Evolutionary conservation across 2,797 vertebrate species (phyloP).

Genomic region (Cossypha dichroa): DNA sequence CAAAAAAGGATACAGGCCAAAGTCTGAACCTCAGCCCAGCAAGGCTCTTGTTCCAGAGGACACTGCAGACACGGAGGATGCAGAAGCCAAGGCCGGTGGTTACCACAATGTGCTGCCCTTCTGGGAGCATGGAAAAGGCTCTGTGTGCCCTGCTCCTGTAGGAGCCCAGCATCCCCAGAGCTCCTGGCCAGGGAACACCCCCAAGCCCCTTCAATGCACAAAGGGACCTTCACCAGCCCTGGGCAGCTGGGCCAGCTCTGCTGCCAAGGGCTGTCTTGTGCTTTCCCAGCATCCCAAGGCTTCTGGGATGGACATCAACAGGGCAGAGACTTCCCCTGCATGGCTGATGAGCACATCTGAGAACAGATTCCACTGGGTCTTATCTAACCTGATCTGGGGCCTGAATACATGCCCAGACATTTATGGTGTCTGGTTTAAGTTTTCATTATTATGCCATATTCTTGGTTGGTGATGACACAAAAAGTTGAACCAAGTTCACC

Average conservation of each 20-base stretch:
- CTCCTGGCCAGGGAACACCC: neutral
- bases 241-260: neutral
- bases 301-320: neutral
- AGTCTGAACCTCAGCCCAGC: neutral
- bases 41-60: neutral
- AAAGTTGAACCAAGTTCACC: conserved; percentile 1
- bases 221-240: neutral
- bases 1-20: neutral
- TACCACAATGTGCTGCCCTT: rapidly evolving
- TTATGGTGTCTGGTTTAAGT: neutral
- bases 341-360: neutral
- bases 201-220: rapidly evolving
- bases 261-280: neutral
- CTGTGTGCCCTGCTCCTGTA: neutral
- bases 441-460: conserved; percentile 5
- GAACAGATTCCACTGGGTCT: neutral
- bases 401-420: neutral
- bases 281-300: neutral
- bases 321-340: neutral
- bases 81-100: neutral
- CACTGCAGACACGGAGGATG: rapidly evolving
- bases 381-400: neutral
- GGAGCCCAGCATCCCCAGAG: neutral
- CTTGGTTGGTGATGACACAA: neutral
- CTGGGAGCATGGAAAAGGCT: neutral